Base-by-base conservation (phyloP, 2,888 invertebrate species). In the Pristionchus mayeri region DNA sequence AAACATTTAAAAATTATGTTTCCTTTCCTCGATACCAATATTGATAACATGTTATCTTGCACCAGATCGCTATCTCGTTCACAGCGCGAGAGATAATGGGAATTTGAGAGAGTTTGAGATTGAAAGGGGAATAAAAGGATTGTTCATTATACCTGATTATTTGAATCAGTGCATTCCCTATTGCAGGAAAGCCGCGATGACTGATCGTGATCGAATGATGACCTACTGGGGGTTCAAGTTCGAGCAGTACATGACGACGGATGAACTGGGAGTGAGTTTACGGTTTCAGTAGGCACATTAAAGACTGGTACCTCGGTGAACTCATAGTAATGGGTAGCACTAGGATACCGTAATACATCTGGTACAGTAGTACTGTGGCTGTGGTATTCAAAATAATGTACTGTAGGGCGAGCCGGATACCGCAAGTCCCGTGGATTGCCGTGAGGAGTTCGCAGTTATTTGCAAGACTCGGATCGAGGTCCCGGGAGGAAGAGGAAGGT, bases 201-300 rank as follows among this genome's bases (percentile, higher is more conserved):
- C 86, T 0, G 86, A 85, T 7, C 84, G 86, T 24, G 88, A 89
- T 7, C 85, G 86, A 52, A 60, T 86, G 76, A 89, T 89, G 88
- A 86, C 85, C 21, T 91, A 89, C 67, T 89, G 89, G 87, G 91
- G 91, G 34, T 86, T 85, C 85, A 90, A 90, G 54, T 90, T 91
- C 85, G 91, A 91, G 83, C 88, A 90, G 78, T 89, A 89, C 80
- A 85, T 89, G 60, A 90, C 90, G 16, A 81, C 60, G 13, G 86
- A 86, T 30, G 82, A 84, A 34, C 30, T 76, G 21, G 82, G 60
- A 44, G 86, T 86, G 40, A 30, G 85, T 48, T n/a, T n/a, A n/a
- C n/a, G n/a, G n/a, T n/a, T n/a, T n/a, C n/a, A n/a, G n/a, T n/a
- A n/a, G n/a, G n/a, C n/a, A n/a, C n/a, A n/a, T n/a, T n/a, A n/a